These are phyloP conservation scores for Trichonephila clavipes DNA, from an alignment of 1,140 invertebrate species.

Conservation along the genomic window DNA sequence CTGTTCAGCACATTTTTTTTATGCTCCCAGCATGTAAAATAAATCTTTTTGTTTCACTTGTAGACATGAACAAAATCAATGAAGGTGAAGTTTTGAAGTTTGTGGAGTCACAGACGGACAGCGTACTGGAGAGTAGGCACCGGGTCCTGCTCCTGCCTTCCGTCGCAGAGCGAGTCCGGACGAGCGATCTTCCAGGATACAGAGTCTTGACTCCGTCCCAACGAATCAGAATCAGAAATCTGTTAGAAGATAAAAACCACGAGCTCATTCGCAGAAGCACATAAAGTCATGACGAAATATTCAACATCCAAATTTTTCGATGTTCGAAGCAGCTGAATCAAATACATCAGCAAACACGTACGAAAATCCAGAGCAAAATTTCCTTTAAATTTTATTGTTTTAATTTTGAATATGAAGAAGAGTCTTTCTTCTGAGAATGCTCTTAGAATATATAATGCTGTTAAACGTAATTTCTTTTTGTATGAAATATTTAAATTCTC, in stretches of 20 bases:
- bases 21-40: not conserved
- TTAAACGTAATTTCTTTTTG: no score
- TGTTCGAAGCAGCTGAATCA: no score
- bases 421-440: no score
- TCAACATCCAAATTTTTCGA: no score
- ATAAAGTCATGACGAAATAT: not conserved
- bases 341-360: no score
- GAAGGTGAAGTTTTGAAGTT: not conserved
- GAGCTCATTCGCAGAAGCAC: not conserved
- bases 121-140: not conserved
- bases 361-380: no score
- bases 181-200: not conserved
- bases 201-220: not conserved
- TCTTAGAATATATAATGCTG: no score
- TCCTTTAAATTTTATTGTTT: no score
- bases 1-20: no score
- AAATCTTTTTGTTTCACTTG: not conserved
- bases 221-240: not conserved
- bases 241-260: not conserved
- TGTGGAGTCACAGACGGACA: not conserved
- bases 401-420: no score
- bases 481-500: no score
- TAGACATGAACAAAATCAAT: not conserved
- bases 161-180: not conserved
- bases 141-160: not conserved